Percentiles rank a stretch among this genome's conserved stretches.
phyloP scores from a whole-genome alignment of 2,797 vertebrate species.

The Poecilia gillii region DNA sequence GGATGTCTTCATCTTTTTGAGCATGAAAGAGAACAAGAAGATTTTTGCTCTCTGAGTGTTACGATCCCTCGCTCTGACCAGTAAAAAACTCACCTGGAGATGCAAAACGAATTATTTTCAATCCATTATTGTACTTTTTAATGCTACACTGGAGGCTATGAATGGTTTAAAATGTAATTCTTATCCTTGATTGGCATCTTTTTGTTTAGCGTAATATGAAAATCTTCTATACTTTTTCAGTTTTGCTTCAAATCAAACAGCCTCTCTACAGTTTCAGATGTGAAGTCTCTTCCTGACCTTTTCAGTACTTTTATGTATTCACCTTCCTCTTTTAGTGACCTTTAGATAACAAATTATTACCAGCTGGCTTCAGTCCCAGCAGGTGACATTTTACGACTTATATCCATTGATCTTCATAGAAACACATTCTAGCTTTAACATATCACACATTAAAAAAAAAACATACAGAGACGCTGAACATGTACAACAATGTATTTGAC shows the following conservation, averaged over 20 bases:
- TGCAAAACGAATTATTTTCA: background rate
- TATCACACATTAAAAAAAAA: background rate
- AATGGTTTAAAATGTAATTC: background rate
- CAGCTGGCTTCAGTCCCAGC: slow-evolving; percentile 30
- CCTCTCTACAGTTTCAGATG: slow-evolving; percentile 6
- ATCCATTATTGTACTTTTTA: background rate
- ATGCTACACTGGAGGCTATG: background rate
- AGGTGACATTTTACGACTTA: slow-evolving; percentile 44
- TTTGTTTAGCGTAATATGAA: background rate
- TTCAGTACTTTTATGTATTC: slow-evolving; percentile 52
- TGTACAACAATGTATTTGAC: background rate
- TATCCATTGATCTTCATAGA: slow-evolving; percentile 29
- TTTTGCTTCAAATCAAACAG: slow-evolving; percentile 25
- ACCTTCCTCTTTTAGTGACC: slow-evolving; percentile 43
- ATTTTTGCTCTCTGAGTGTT: slow-evolving; percentile 21
- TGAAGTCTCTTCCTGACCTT: slow-evolving; percentile 52
- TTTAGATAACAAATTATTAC: slow-evolving; percentile 58
- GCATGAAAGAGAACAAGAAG: slow-evolving; percentile 41
- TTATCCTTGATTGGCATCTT: background rate
- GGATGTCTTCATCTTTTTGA: slow-evolving; percentile 40
- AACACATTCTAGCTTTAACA: slow-evolving; percentile 20
- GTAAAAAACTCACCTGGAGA: background rate
- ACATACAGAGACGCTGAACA: background rate
- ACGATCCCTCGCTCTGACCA: background rate
- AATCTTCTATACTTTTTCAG: slow-evolving; percentile 6